A percentile compares a stretch with the other conserved stretches of the same genome.
These are phyloP conservation scores for Amblyraja radiata DNA, from an alignment of 2,797 vertebrate species.

Conservation along the genomic window DNA sequence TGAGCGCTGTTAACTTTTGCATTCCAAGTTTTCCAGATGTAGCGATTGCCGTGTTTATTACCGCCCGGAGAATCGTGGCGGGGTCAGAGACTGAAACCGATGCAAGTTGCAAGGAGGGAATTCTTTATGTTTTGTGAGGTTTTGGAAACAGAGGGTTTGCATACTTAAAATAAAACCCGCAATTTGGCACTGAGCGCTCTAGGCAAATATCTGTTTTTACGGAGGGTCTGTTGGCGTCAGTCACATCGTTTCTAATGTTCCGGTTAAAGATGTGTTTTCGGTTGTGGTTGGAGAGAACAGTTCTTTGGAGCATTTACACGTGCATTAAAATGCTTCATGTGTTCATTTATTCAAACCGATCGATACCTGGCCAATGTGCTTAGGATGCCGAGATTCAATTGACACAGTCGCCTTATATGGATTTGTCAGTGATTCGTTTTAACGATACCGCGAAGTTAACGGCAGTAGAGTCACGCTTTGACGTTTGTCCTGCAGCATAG, in stretches of 20 bases:
- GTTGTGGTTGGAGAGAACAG: background rate
- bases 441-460: constrained; percentile 5
- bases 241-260: background rate
- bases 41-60: background rate
- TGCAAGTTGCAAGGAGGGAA: background rate
- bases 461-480: background rate
- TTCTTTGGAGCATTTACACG: background rate
- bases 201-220: background rate
- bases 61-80: background rate
- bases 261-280: background rate
- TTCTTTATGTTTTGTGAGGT: background rate
- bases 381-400: background rate
- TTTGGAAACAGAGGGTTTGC: background rate
- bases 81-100: background rate
- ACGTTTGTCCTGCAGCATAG: background rate
- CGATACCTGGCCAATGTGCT: constrained; percentile 27
- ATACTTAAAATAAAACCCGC: background rate
- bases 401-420: constrained; percentile 6
- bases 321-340: constrained; percentile 18
- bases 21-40: background rate
- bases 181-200: background rate
- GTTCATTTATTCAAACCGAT: constrained; percentile 26
- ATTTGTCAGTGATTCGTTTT: background rate
- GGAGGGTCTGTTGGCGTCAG: background rate
- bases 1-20: constrained; percentile 7